phyloP scores from a whole-genome alignment of 2,113 vertebrate species.

The Mustela lutreola region DNA sequence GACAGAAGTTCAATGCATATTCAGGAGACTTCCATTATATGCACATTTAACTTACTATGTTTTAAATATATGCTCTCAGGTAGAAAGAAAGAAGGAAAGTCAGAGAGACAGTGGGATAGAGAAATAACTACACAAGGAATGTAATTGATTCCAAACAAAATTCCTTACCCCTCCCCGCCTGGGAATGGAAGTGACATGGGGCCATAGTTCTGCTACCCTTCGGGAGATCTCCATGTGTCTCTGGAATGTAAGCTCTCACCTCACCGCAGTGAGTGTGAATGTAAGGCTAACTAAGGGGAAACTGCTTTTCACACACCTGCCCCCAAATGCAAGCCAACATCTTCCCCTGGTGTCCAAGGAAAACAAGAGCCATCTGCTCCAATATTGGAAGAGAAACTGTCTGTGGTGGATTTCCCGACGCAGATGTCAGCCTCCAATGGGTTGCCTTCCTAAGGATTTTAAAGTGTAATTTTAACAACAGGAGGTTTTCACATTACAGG shows the following conservation, averaged over 20 bases:
- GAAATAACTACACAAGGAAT: neutral
- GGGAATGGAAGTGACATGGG: too few species aligned
- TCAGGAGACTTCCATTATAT: neutral
- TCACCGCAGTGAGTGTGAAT: neutral
- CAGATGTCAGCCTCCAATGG: neutral
- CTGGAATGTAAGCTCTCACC: too few species aligned
- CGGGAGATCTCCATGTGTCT: neutral
- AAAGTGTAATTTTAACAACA: neutral
- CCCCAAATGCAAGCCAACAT: neutral
- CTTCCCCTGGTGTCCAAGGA: neutral
- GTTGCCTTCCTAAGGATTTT: neutral
- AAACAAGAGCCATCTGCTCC: neutral
- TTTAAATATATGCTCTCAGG: conserved; percentile 40
- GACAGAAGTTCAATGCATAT: neutral
- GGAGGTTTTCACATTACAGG: neutral
- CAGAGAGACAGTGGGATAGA: neutral
- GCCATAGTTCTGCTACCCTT: accelerated
- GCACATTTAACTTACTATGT: neutral
- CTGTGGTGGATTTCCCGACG: neutral
- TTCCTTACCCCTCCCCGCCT: accelerated
- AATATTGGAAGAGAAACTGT: neutral
- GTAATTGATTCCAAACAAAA: neutral
- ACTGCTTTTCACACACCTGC: neutral
- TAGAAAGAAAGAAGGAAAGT: neutral
- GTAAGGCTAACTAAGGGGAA: neutral